These are phyloP conservation scores for Malurus melanocephalus DNA, from an alignment of 2,113 vertebrate species.

Conservation along the genomic window DNA sequence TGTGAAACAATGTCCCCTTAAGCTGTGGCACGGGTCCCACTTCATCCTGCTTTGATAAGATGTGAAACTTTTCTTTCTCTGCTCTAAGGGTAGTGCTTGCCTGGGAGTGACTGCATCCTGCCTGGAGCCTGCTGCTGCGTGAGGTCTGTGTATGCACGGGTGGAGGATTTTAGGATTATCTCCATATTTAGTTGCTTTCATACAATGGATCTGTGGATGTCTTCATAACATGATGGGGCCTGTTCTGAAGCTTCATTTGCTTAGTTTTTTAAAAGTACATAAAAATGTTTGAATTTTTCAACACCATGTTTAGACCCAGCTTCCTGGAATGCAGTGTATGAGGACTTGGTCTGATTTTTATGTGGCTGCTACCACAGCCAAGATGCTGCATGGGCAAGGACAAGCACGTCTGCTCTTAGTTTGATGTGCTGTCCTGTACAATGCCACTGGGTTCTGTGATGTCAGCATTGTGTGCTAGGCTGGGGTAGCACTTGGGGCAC, in stretches of 20 bases:
- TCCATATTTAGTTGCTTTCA: conserved; percentile 1
- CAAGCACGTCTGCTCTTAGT: rapidly evolving
- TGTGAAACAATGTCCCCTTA: neutral
- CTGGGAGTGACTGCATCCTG: neutral
- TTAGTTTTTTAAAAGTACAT: conserved; percentile 35
- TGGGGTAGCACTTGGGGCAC: neutral
- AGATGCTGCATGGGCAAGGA: neutral
- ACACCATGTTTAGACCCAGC: neutral
- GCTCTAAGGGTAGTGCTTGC: neutral
- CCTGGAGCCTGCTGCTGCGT: neutral
- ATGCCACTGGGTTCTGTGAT: neutral
- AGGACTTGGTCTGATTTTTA: neutral
- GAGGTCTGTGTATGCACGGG: neutral
- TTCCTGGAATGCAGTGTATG: neutral
- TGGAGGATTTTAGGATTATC: neutral
- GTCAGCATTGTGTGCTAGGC: neutral
- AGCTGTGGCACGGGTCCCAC: neutral
- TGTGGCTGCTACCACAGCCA: neutral
- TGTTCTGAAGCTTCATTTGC: conserved; percentile 3
- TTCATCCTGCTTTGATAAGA: neutral
- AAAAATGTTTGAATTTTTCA: conserved; percentile 61
- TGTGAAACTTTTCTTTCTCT: neutral
- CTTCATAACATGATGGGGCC: neutral
- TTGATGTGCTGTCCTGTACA: rapidly evolving
- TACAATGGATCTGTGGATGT: conserved; percentile 28